Percentiles rank a stretch among this genome's conserved stretches.
phyloP scores from a whole-genome alignment of 2,888 invertebrate genomes.

The Cylindroiulus punctatus region DNA sequence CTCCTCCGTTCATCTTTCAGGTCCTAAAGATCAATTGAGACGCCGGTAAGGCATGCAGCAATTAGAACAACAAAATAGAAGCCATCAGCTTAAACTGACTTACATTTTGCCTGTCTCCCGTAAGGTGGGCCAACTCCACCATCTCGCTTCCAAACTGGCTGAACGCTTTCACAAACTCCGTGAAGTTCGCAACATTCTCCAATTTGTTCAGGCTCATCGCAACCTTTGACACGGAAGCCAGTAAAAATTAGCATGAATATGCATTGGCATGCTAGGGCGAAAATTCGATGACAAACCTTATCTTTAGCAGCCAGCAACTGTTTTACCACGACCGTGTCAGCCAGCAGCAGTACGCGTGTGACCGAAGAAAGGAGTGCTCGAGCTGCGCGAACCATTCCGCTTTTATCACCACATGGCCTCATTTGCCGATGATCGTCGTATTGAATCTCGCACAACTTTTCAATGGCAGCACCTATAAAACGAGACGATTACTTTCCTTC shows the following conservation, averaged over 20 bases:
- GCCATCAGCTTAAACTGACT: conserved; percentile 58
- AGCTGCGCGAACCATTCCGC: conserved; percentile 88
- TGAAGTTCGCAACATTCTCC: conserved; percentile 70
- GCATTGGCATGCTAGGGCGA: background rate
- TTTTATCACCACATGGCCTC: conserved; percentile 69
- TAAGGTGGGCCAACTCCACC: conserved; percentile 96
- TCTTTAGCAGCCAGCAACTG: conserved; percentile 95
- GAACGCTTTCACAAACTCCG: conserved; percentile 98
- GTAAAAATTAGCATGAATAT: background rate
- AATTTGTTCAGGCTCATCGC: conserved; percentile 64
- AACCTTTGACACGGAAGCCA: conserved; percentile 58
- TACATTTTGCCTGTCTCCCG: conserved; percentile 82
- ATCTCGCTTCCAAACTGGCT: conserved; percentile 98
- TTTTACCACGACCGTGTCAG: conserved; percentile 97
- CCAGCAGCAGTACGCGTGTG: conserved; percentile 92
- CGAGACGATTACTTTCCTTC: background rate
- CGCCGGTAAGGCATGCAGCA: conserved; percentile 44
- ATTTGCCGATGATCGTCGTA: conserved; percentile 65
- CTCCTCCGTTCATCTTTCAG: conserved; percentile 84
- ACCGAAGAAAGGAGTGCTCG: conserved; percentile 93
- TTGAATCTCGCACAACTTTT: conserved; percentile 81
- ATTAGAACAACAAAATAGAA: background rate
- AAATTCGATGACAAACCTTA: conserved; percentile 74
- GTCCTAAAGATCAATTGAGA: conserved; percentile 64
- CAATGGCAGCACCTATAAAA: conserved; percentile 84